phyloP scores from a whole-genome alignment of 2,113 vertebrate genomes.

The Maccullochella peelii region DNA sequence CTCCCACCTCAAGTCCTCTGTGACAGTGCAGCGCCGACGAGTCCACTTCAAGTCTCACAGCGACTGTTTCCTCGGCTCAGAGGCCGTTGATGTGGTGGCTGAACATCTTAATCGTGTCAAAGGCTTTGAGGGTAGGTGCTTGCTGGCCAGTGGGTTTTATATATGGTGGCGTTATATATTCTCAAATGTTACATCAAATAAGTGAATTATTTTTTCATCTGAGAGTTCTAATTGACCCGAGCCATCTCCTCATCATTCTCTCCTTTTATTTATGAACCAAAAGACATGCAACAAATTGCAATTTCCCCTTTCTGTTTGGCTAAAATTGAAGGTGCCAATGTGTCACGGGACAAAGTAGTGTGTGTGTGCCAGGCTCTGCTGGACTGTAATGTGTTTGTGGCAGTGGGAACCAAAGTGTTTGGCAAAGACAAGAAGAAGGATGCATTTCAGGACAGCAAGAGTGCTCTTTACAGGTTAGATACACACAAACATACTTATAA shows the following conservation, averaged over 20 bases:
- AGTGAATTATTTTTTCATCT: background rate
- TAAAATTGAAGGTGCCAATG: slow-evolving; percentile 55
- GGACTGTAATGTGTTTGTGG: slow-evolving; percentile 92
- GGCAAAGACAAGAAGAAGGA: slow-evolving; percentile 88
- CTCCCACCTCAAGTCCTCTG: slow-evolving; percentile 87
- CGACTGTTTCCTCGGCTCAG: slow-evolving; percentile 93
- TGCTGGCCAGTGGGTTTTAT: background rate
- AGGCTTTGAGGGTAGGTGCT: slow-evolving; percentile 58
- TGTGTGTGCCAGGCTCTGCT: slow-evolving; percentile 92
- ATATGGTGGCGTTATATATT: too few species aligned
- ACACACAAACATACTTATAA: too few species aligned
- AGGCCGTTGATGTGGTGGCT: slow-evolving; percentile 91
- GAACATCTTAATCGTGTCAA: slow-evolving; percentile 86
- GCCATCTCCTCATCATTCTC: background rate
- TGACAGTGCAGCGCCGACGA: slow-evolving; percentile 91
- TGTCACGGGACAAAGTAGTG: slow-evolving; percentile 88
- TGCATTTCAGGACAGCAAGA: slow-evolving; percentile 91
- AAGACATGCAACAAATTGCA: background rate
- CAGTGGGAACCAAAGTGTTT: slow-evolving; percentile 88
- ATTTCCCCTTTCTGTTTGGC: background rate
- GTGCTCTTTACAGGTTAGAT: slow-evolving; percentile 89
- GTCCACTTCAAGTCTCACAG: slow-evolving; percentile 89
- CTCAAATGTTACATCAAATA: background rate
- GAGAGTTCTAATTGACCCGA: background rate
- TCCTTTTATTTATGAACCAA: background rate